Evolutionary conservation across 2,797 vertebrate genomes (phyloP).

Genomic region (Aratinga solstitialis): DNA sequence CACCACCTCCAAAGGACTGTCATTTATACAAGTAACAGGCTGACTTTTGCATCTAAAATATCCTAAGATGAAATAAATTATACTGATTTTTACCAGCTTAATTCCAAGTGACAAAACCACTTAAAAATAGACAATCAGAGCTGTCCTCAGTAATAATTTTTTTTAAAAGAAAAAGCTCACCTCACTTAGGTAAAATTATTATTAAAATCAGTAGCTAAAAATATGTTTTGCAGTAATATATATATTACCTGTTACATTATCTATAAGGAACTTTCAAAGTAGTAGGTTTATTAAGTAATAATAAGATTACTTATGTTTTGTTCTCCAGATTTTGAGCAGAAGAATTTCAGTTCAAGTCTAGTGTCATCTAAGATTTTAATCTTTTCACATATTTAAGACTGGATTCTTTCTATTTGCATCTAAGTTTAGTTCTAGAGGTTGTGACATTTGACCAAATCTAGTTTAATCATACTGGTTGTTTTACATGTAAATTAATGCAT

Average conservation of each 20-base stretch:
- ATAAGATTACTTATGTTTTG: not conserved
- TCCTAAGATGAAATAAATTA: not conserved
- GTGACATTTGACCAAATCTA: not conserved
- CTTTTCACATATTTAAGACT: not conserved
- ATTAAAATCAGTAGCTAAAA: not conserved
- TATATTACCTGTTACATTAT: not conserved
- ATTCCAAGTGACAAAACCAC: not conserved
- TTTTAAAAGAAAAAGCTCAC: not conserved
- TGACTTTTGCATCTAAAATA: not conserved
- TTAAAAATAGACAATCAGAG: not conserved
- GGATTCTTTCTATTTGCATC: not conserved
- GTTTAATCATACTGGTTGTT: slow-evolving; percentile 14
- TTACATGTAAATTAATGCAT: slow-evolving; percentile 50
- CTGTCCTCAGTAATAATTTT: not conserved
- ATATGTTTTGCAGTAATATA: not conserved
- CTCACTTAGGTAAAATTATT: not conserved
- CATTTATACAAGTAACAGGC: not conserved
- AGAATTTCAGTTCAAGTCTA: not conserved
- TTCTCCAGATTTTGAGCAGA: not conserved
- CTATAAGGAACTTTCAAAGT: not conserved
- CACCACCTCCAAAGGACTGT: not conserved
- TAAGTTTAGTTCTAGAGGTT: slow-evolving; percentile 32
- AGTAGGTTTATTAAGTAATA: not conserved
- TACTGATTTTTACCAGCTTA: not conserved
- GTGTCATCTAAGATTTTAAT: not conserved